A percentile compares a stretch with the other conserved stretches of the same genome.
These are phyloP conservation scores for Eristalis tenax DNA, from an alignment of 2,888 invertebrate genomes.

Conservation along the genomic window DNA sequence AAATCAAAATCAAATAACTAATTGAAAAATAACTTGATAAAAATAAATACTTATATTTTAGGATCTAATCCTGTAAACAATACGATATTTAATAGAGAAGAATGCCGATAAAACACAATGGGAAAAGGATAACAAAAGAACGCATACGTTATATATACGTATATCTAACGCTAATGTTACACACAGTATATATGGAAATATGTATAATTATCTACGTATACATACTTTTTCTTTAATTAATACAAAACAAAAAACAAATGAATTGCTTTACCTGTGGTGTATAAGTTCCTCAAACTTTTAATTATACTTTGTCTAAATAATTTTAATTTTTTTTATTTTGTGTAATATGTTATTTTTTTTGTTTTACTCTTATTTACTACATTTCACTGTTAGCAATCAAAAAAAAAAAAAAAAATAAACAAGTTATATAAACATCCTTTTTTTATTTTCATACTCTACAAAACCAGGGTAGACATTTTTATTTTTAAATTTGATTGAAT, in stretches of 20 bases:
- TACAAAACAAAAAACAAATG: constrained; percentile 69
- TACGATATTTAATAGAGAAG: constrained; percentile 44
- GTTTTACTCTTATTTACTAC: constrained; percentile 33
- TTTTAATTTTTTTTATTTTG: constrained; percentile 55
- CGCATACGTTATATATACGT: constrained; percentile 10
- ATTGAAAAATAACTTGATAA: constrained; percentile 13
- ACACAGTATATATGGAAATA: constrained; percentile 64
- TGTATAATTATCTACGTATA: constrained; percentile 51
- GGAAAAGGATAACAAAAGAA: constrained; percentile 48
- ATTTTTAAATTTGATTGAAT: constrained; percentile 4
- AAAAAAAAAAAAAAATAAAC: constrained; percentile 25
- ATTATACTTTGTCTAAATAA: constrained; percentile 67
- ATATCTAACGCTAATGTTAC: constrained; percentile 60
- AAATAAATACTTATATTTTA: constrained; percentile 53
- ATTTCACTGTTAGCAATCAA: constrained; percentile 27
- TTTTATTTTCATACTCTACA: constrained; percentile 42
- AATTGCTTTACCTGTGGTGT: constrained; percentile 79
- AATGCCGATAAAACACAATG: constrained; percentile 64
- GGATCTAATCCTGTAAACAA: constrained; percentile 69
- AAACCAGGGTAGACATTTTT: constrained; percentile 24
- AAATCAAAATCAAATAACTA: constrained; percentile 59
- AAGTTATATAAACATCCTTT: constrained; percentile 22
- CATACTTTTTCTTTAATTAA: constrained; percentile 50
- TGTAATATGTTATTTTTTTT: constrained; percentile 63
- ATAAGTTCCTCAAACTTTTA: constrained; percentile 78